Conservation (phyloP, 2,797 vertebrate genomes). For the Malacoraja senta region DNA sequence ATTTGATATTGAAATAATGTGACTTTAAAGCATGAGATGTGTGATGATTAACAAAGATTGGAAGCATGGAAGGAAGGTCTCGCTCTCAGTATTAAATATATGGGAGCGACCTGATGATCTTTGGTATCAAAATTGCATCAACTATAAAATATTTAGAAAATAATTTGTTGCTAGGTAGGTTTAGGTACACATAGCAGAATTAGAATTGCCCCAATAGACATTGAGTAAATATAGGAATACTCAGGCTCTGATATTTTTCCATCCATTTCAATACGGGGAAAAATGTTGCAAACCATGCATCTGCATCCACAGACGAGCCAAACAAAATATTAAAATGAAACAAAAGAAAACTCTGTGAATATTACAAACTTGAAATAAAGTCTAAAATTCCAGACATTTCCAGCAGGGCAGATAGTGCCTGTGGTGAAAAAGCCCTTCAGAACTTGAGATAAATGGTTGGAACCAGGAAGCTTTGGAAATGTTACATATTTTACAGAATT, state of each 20-base stretch:
- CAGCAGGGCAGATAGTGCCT: no score
- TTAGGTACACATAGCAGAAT: background rate
- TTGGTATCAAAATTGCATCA: background rate
- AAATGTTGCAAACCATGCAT: background rate
- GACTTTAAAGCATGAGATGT: background rate
- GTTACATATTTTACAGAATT: no score
- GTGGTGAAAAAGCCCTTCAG: no score
- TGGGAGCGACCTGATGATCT: no score
- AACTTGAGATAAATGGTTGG: no score
- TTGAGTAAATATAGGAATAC: background rate
- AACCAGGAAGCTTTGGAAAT: no score
- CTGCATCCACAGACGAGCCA: background rate
- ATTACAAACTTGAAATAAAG: no score
- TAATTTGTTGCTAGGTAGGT: background rate
- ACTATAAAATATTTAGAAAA: background rate
- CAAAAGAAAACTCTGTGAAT: background rate
- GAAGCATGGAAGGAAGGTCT: background rate
- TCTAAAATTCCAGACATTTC: no score
- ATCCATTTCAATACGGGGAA: background rate
- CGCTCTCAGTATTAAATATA: no score
- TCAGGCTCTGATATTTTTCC: background rate
- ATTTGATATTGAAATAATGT: background rate
- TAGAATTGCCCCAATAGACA: background rate
- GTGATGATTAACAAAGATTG: background rate
- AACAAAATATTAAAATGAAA: background rate